Conservation (phyloP, 2,113 vertebrate species). For the Probosciger aterrimus region DNA sequence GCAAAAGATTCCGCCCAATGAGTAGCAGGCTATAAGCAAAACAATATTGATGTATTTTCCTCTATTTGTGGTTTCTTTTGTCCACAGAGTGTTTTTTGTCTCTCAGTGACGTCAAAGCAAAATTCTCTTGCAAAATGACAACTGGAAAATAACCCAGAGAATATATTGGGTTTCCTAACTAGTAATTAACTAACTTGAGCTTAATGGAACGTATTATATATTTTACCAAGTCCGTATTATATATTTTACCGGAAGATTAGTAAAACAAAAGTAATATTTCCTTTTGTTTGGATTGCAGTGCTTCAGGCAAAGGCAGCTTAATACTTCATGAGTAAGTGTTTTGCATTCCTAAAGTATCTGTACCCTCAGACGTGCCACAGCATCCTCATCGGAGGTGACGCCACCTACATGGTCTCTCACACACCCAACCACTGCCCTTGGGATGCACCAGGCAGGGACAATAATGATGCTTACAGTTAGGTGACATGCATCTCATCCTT, state of each 20-base stretch:
- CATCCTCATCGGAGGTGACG: background rate
- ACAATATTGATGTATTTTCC: constrained; percentile 19
- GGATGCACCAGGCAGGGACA: background rate
- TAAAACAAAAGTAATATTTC: constrained; percentile 41
- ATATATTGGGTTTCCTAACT: constrained; percentile 59
- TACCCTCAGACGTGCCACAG: background rate
- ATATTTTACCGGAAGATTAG: constrained; percentile 24
- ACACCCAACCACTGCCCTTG: background rate
- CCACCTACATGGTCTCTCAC: background rate
- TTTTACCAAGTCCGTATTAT: constrained; percentile 27
- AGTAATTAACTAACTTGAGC: constrained; percentile 51
- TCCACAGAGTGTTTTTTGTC: constrained; percentile 46
- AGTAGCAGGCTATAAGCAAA: constrained; percentile 21
- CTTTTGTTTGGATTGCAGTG: background rate
- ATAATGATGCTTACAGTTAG: rapidly evolving
- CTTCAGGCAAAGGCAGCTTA: constrained; percentile 26
- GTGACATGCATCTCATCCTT: background rate
- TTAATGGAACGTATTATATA: constrained; percentile 45
- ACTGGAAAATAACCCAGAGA: constrained; percentile 65
- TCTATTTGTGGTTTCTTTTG: constrained; percentile 27
- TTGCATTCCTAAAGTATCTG: background rate
- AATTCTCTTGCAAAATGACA: constrained; percentile 49
- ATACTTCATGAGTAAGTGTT: background rate
- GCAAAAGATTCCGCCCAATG: background rate
- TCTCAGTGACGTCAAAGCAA: constrained; percentile 59